Evolutionary conservation across 1,140 invertebrate species (phyloP).

Genomic region (Spodoptera litura): DNA sequence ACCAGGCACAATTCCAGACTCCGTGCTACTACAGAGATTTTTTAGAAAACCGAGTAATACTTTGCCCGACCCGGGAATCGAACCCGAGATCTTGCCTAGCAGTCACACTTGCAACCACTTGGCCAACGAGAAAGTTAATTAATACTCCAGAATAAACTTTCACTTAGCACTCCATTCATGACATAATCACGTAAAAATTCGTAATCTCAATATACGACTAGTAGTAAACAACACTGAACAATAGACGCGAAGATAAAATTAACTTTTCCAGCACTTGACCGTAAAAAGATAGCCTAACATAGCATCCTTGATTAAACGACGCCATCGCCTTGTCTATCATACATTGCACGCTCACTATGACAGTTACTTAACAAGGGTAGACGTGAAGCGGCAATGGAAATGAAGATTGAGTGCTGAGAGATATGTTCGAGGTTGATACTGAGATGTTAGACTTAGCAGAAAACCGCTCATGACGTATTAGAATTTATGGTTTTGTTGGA

Average conservation of each 20-base stretch:
- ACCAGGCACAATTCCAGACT: no score
- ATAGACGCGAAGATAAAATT: conserved; percentile 25
- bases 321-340: not conserved
- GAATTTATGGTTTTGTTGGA: conserved; percentile 14
- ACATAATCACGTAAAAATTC: not conserved
- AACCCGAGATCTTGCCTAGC: no score
- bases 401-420: not conserved
- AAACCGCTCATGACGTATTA: conserved; percentile 32
- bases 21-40: no score
- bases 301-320: not conserved
- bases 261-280: conserved; percentile 24
- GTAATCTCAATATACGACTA: conserved; percentile 26
- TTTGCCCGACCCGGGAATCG: no score
- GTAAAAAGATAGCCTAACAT: conserved; percentile 25
- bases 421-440: not conserved
- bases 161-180: not conserved
- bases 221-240: conserved; percentile 16
- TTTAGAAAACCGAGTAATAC: no score
- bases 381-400: not conserved
- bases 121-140: no score
- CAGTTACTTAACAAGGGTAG: not conserved
- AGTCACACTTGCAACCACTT: no score
- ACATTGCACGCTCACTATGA: not conserved
- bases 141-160: not conserved
- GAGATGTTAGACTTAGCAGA: conserved; percentile 9